Percentiles rank a stretch among this genome's conserved stretches.
These are phyloP conservation scores for Lottia scabra DNA, from an alignment of 2,888 invertebrate genomes.

Conservation along the genomic window DNA sequence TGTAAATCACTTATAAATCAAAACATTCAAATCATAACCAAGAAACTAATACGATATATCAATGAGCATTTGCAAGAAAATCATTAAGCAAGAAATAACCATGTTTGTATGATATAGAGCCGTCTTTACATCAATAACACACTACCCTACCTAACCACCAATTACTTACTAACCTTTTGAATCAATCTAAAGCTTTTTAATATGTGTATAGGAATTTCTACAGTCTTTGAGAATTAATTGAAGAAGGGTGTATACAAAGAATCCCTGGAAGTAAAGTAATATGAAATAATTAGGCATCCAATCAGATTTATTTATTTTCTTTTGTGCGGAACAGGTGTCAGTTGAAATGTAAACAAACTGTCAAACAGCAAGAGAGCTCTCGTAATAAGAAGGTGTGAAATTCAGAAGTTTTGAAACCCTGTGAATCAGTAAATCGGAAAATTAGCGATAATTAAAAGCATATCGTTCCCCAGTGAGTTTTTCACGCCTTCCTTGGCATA, in stretches of 20 bases:
- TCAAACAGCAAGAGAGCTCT: neutral
- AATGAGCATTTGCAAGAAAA: too few species aligned
- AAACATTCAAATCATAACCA: too few species aligned
- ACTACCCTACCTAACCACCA: too few species aligned
- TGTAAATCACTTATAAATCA: too few species aligned
- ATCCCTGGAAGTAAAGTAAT: neutral
- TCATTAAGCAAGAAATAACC: too few species aligned
- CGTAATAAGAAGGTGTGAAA: slow-evolving; percentile 5
- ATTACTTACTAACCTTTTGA: too few species aligned
- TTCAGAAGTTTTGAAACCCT: neutral
- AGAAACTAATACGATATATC: too few species aligned
- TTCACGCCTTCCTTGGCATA: slow-evolving; percentile 14
- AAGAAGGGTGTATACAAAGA: too few species aligned
- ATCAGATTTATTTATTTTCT: slow-evolving; percentile 3
- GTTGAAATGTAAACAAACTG: slow-evolving; percentile 6
- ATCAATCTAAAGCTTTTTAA: too few species aligned
- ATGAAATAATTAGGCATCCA: slow-evolving; percentile 5
- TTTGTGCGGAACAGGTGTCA: slow-evolving; percentile 4
- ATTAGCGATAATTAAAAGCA: slow-evolving; percentile 10
- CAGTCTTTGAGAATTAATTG: neutral
- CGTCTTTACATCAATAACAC: too few species aligned
- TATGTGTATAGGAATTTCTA: too few species aligned
- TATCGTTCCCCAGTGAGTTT: slow-evolving; percentile 13
- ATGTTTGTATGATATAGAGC: too few species aligned
- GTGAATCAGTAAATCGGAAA: slow-evolving; percentile 4